Evolutionary conservation across 2,797 vertebrate genomes (phyloP).

Genomic region (Melopsittacus undulatus): DNA sequence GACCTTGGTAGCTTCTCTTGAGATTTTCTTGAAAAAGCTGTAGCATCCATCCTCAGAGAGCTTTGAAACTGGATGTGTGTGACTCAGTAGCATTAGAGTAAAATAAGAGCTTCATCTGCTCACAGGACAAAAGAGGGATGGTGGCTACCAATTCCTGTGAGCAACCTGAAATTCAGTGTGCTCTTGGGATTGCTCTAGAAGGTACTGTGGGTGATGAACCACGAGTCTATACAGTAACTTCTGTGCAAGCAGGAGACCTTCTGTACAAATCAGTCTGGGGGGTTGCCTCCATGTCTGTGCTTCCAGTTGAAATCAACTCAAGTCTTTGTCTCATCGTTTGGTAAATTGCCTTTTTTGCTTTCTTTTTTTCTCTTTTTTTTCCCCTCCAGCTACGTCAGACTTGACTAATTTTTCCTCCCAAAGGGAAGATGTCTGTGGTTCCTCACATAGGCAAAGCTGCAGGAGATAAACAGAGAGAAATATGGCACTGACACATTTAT

Average conservation of each 20-base stretch:
- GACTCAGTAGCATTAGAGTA: not conserved
- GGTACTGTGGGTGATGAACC: not conserved
- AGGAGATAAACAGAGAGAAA: not conserved
- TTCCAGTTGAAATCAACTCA: not conserved
- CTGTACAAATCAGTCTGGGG: not conserved
- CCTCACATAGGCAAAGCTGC: not conserved
- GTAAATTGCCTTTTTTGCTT: accelerated
- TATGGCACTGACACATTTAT: not conserved
- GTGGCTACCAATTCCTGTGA: not conserved
- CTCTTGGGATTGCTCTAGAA: not conserved
- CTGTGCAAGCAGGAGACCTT: not conserved
- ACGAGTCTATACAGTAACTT: not conserved
- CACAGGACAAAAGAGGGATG: not conserved
- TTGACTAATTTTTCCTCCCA: not conserved
- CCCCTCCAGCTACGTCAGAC: not conserved
- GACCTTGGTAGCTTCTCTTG: not conserved
- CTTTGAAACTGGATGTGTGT: not conserved
- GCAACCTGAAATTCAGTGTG: not conserved
- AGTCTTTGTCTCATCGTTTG: not conserved
- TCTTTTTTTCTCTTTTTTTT: not conserved
- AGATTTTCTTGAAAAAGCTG: not conserved
- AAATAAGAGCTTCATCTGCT: not conserved
- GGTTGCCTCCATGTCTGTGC: not conserved
- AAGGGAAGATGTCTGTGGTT: not conserved
- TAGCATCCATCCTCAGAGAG: accelerated